phyloP scores from a whole-genome alignment of 2,113 vertebrate genomes.

The Aplodontia rufa region DNA sequence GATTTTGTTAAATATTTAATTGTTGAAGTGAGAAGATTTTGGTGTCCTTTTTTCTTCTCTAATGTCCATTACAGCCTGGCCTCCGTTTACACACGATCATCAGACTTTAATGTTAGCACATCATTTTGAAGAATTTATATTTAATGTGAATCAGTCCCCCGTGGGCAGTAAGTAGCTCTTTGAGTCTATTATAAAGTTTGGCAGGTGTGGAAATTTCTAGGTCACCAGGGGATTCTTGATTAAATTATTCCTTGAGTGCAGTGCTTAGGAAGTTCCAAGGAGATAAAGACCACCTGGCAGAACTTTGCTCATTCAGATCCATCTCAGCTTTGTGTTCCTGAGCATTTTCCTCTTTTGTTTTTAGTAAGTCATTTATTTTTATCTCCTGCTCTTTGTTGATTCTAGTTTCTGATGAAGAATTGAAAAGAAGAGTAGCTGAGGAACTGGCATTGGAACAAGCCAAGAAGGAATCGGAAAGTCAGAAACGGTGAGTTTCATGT shows the following conservation, averaged over 20 bases:
- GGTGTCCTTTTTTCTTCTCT: neutral
- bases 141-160: constrained; percentile 6
- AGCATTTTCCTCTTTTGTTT: constrained; percentile 7
- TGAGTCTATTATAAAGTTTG: constrained; percentile 57
- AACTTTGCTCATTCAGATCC: neutral
- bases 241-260: constrained; percentile 33
- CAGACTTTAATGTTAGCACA: constrained; percentile 21
- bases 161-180: constrained; percentile 51
- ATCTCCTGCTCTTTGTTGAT: constrained; percentile 57
- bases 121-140: constrained; percentile 47
- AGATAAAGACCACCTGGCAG: neutral
- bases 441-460: constrained; percentile 86
- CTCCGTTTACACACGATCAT: neutral
- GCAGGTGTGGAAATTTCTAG: constrained; percentile 56
- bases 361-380: constrained; percentile 39
- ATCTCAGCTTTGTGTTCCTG: constrained; percentile 6
- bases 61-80: neutral
- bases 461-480: constrained; percentile 84
- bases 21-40: neutral
- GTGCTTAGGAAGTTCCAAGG: neutral
- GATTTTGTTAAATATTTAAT: constrained; percentile 4
- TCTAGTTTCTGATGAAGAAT: constrained; percentile 87
- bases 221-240: constrained; percentile 48
- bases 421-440: constrained; percentile 88
- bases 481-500: constrained; percentile 84